Percentiles rank a stretch among this genome's conserved stretches.
These are phyloP conservation scores for Anguilla pacifica DNA, from an alignment of 2,797 vertebrate genomes.

Conservation along the genomic window DNA sequence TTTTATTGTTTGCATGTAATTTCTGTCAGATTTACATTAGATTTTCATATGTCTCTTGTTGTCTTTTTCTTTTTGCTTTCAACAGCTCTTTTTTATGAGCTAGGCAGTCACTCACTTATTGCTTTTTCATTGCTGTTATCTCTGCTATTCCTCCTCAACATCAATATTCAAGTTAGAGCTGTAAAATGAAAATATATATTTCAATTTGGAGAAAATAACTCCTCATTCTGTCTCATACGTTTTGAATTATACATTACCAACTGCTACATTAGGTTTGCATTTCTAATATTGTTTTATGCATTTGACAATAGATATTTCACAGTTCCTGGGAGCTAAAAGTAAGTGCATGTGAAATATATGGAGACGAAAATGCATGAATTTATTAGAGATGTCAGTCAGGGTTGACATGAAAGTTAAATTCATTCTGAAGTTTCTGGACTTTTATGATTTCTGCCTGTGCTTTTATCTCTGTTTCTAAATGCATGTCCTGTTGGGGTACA, in stretches of 20 bases:
- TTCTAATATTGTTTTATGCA: constrained; percentile 75
- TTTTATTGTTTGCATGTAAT: constrained; percentile 45
- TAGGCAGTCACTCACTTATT: constrained; percentile 57
- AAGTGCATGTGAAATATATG: constrained; percentile 71
- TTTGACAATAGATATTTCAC: constrained; percentile 74
- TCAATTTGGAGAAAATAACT: constrained; percentile 83
- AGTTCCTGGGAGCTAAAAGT: constrained; percentile 66
- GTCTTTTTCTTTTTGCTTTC: constrained; percentile 46
- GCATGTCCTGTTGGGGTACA: constrained; percentile 61
- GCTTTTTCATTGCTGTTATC: constrained; percentile 67
- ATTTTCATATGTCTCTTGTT: constrained; percentile 35
- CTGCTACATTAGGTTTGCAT: constrained; percentile 74
- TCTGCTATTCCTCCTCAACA: constrained; percentile 60
- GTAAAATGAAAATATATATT: constrained; percentile 82
- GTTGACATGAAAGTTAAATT: constrained; percentile 67
- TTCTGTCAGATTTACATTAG: constrained; percentile 41
- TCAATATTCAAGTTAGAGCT: constrained; percentile 77
- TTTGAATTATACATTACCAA: constrained; percentile 84
- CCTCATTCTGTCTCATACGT: constrained; percentile 80
- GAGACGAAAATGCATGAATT: constrained; percentile 77
- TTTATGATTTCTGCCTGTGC: constrained; percentile 62
- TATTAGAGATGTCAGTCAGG: constrained; percentile 79
- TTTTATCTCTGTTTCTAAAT: constrained; percentile 65
- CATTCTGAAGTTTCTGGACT: constrained; percentile 70
- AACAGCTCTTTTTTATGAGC: constrained; percentile 45